phyloP scores from a whole-genome alignment of 92 coral and sea anemone species.

The Heteractis magnifica region DNA sequence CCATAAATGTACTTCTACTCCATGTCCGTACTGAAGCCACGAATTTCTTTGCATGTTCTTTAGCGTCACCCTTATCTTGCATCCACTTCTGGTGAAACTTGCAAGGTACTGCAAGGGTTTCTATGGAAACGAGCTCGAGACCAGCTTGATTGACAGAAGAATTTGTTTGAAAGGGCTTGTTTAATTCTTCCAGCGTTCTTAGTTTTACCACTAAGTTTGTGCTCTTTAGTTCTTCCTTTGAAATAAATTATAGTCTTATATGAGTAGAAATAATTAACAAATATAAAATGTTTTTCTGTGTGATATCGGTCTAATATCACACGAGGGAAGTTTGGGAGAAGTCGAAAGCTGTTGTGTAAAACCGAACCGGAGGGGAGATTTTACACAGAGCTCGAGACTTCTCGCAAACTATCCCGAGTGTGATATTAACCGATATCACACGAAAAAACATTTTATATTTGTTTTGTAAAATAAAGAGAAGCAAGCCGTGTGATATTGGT shows the following conservation, averaged over 20 bases:
- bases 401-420: too few relatives aligned
- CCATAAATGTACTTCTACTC: constrained; percentile 61
- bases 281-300: too few relatives aligned
- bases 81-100: constrained; percentile 67
- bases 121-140: constrained; percentile 71
- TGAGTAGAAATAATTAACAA: too few relatives aligned
- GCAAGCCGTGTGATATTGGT: too few relatives aligned
- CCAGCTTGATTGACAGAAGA: constrained; percentile 71
- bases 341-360: too few relatives aligned
- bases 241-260: background rate
- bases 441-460: too few relatives aligned
- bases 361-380: too few relatives aligned
- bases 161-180: constrained; percentile 59
- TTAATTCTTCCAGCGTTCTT: constrained; percentile 65
- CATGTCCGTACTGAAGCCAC: constrained; percentile 65
- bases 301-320: too few relatives aligned
- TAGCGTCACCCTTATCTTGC: constrained; percentile 65
- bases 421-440: too few relatives aligned
- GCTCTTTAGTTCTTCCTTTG: constrained; percentile 61
- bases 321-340: too few relatives aligned
- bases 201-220: constrained; percentile 63
- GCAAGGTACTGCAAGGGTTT: constrained; percentile 62
- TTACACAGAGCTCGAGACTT: too few relatives aligned
- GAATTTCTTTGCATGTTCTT: constrained; percentile 60
- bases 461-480: too few relatives aligned